Base-by-base conservation (phyloP, 2,113 vertebrate genomes). In the Rostratula benghalensis region DNA sequence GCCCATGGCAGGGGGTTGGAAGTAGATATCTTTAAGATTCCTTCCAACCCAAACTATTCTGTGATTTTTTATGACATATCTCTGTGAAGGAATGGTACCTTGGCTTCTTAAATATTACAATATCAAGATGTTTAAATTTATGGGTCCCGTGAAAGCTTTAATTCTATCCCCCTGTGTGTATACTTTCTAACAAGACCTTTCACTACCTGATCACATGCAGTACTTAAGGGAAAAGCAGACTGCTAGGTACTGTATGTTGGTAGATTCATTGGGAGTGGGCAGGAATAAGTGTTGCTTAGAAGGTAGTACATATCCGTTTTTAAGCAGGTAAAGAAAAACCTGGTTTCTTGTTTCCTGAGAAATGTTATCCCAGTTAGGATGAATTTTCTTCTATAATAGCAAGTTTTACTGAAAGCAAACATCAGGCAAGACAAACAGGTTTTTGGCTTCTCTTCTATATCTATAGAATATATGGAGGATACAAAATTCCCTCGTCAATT, bases 381-480 rank as follows among this genome's bases (percentile, higher is more conserved):
- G 43, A 81, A 53, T 79, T 87, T 95, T 87, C 57, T 79, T 46
- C 51, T 79, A 87, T 93, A 95, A 89, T 68, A 89, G 93, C 68
- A 24, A 64, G 41, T 68, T 79, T 9, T 31, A 37, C 35, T 45
- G 30, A 94, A 83, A 56, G 56, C 28, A 85, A 89, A 69, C 28
- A 82, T 89, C 77, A 76, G 45, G 48, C 24, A 67, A 93, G 48
- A 79, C 15, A 78, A 91, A 41, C 3, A 53, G 30, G 13, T 64
- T 84, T 21, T 64, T 88, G 45, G 54, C 25, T 85, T 85, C 14
- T 21, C 25, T 91, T 79, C 48, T 87, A 12, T 45, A 41, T 48
- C 53, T 57, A 25, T 65, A 18, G 22, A 85, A 45, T 85, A 87
- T 21, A 51, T 27, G 50, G 7, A 85, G 25, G 18, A 67, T 56